Evolutionary conservation across 1,140 invertebrate genomes (phyloP), one percentile per base, ranked within the genome.

Genomic region (Charaxes varanes): DNA sequence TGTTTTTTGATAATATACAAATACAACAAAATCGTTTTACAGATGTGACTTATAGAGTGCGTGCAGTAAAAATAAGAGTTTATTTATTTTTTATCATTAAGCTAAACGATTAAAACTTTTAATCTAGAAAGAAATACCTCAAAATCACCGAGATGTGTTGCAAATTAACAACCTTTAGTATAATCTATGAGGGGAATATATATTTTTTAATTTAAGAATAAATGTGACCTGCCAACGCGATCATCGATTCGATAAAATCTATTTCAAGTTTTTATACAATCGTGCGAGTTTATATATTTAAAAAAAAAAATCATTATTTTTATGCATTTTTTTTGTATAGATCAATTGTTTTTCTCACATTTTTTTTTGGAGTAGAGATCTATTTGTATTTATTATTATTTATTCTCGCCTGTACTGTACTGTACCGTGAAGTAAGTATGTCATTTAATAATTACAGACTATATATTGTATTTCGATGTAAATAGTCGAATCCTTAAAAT

Each of bases 281-380:
- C n/a, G n/a, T n/a, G 13, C 13, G 6, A 3, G 14, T 14, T 31
- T 31, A 21, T 22, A 3, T 22, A 34, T 22, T 12, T 2, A 10
- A 30, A n/a, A 19, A 2, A 10, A 3, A 19, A 38, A 30, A 27
- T 36, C 2, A 31, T 23, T 28, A 16, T 38, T 13, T 30, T 41
- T 21, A 22, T 52, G 55, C 56, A 59, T 53, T 52, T 61, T 53
- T 52, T 15, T n/a, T n/a, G 38, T 62, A 49, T 51, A 52, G 18
- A 8, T 24, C n/a, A n/a, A 14, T 28, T 14, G 27, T 15, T 41
- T 28, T 16, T 3, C n/a, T n/a, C n/a, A n/a, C n/a, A n/a, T 28
- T 37, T 40, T 43, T 33, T 40, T 35, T 55, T 60, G 62, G 62
- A 67, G 50, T 47, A 53, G 41, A 66, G 57, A 65, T 68, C 57